Evolutionary conservation across 2,888 invertebrate genomes (phyloP).

Genomic region (Ophraella communa): DNA sequence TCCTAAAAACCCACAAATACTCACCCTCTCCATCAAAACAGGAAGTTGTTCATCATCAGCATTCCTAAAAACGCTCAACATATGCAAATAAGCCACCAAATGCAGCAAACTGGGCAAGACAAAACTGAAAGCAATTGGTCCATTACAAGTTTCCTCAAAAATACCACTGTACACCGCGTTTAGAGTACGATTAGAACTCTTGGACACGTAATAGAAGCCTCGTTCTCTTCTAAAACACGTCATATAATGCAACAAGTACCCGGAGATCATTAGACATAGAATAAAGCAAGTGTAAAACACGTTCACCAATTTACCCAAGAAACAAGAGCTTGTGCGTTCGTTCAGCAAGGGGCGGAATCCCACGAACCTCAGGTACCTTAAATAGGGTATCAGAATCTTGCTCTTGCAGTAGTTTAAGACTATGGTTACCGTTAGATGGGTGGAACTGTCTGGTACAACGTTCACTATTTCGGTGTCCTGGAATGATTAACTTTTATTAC

Average conservation of each 20-base stretch:
- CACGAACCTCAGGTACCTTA: slow-evolving; percentile 75
- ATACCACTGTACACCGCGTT: slow-evolving; percentile 44
- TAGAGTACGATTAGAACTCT: slow-evolving; percentile 31
- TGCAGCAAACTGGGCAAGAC: slow-evolving; percentile 77
- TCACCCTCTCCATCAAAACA: slow-evolving; percentile 81
- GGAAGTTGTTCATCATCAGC: slow-evolving; percentile 84
- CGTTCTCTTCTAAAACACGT: slow-evolving; percentile 66
- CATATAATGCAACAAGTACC: slow-evolving; percentile 22
- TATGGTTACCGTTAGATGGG: slow-evolving; percentile 77
- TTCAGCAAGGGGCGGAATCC: slow-evolving; percentile 75
- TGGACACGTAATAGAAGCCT: slow-evolving; percentile 69
- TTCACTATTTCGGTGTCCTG: slow-evolving; percentile 76
- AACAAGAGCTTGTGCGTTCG: slow-evolving; percentile 68
- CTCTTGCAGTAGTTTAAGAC: slow-evolving; percentile 82
- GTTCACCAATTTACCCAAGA: slow-evolving; percentile 62
- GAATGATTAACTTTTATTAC: too few species aligned
- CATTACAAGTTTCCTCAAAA: slow-evolving; percentile 72
- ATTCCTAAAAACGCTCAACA: slow-evolving; percentile 75
- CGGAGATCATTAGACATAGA: slow-evolving; percentile 27
- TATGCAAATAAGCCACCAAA: slow-evolving; percentile 74
- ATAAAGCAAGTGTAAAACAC: neutral
- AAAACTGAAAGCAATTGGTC: slow-evolving; percentile 75
- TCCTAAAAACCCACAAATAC: slow-evolving; percentile 31
- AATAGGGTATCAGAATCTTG: slow-evolving; percentile 80
- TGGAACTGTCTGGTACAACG: slow-evolving; percentile 60